Evolutionary conservation across 2,113 vertebrate species (phyloP), one percentile per base, ranked within the genome.

Genomic region (Hypocryptadius cinnamomeus): DNA sequence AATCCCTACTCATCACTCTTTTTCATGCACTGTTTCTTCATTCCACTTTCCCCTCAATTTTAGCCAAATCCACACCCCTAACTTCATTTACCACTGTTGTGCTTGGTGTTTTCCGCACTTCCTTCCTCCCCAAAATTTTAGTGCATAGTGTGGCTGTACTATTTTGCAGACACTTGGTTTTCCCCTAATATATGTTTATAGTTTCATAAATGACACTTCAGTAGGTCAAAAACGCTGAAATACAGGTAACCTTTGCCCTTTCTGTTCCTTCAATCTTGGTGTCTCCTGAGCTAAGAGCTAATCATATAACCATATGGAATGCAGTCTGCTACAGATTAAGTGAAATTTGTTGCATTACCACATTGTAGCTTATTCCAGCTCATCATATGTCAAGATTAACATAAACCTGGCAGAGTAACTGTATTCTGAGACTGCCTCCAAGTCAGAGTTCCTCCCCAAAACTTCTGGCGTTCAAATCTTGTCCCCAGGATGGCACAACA

Each of bases 311-410:
- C 89, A 94, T 79, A 92, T 79, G 87, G 90, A 88, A 73, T 27
- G 54, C 81, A 88, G 57, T 90, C 87, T 94, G 95, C 56, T 80
- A 71, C 40, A 95, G 87, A 92, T 94, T 70, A 89, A 93, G 78
- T 71, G 78, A 93, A 91, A 85, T 91, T 85, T 73, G 63, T 87
- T 95, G 81, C 85, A 78, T 88, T 92, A 94, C 84, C 81, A 93
- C 72, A 85, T 19, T 78, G 57, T 71, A 90, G 65, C 37, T 94
- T 94, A 93, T 80, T 96, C 87, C 92, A 96, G 31, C 85, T 91
- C 93, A 89, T 93, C 92, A 54, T 78, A 95, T 89, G 91, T 96
- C 80, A 96, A 94, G 81, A 94, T 71, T 86, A 95, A 89, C 91
- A 91, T 90, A 94, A 96, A 84, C 40, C 93, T 96, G 94, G 95